Base-by-base conservation (phyloP, 2,797 vertebrate species). In the Tokudaia muenninki region DNA sequence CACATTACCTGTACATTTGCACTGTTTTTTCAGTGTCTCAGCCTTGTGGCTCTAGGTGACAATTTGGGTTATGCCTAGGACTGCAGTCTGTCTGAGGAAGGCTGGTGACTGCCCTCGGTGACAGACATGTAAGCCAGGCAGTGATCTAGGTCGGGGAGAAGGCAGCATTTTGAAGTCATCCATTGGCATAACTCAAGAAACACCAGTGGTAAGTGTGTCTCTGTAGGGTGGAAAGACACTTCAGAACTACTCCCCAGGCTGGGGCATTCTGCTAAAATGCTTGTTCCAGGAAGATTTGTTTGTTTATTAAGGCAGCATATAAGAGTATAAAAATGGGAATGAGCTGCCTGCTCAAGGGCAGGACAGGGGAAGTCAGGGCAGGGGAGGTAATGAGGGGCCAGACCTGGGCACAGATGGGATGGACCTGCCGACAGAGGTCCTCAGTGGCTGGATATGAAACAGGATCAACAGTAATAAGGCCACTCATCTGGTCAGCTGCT, bases 111-210 rank as follows among this genome's bases (percentile, higher is more conserved):
- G 26, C 21, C 41, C 19, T 55, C 90, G 72, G 97, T 97, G 96
- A 96, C 95, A 95, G 96, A 96, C 52, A 87, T 93, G 96, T 96
- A 97, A 97, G 74, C 61, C 29, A 97, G 97, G 97, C 92, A 92
- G 96, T 97, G 97, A 97, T 92, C n/a, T 92, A 44, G 96, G 21
- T 52, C 50, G 96, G 90, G 96, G 78, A 96, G 72, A 94, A 97
- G 91, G 74, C 16, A 65, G 34, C 37, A 75, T 24, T 78, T 78
- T 47, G 57, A 57, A 47, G 24, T 13, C 14, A 14, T 83, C 34
- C 44, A 52, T 61, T 44, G 0, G 6, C 55, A 79, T 1, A 50
- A 37, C 37, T 22, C 41, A 5, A 41, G 57, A 29, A 19, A 14
- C 77, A 21, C 57, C 6, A 3, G 50, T 12, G 47, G 63, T 59